Evolutionary conservation across 2,797 vertebrate genomes (phyloP).

Genomic region (Rhabdophis nuchalis): DNA sequence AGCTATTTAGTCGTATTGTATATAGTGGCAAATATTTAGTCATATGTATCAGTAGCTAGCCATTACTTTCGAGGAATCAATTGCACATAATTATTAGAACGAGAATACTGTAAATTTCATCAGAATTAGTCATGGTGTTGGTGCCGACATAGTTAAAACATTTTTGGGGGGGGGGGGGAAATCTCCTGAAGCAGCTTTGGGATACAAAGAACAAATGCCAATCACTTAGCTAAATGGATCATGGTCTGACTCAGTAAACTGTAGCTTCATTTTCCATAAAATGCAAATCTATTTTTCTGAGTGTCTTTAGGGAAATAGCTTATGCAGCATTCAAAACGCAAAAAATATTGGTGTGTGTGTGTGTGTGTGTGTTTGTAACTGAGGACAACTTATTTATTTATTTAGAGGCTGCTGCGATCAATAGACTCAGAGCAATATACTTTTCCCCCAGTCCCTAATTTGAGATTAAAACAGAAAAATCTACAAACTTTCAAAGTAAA

Average conservation of each 20-base stretch:
- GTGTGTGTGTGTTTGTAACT: conserved; percentile 33
- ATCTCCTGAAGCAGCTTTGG: not conserved
- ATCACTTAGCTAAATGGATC: not conserved
- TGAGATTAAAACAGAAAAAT: not conserved
- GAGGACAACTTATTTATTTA: not conserved
- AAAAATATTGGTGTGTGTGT: conserved; percentile 9
- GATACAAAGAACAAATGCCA: not conserved
- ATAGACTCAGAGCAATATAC: not conserved
- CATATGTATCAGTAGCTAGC: not conserved
- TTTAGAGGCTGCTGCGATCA: not conserved
- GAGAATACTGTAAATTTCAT: not conserved
- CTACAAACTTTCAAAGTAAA: not conserved
- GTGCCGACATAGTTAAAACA: not conserved
- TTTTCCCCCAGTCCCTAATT: not conserved
- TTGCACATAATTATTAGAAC: not conserved
- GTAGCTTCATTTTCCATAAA: not conserved
- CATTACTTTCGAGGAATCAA: not conserved
- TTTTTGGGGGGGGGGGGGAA: fast-evolving
- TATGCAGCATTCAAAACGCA: conserved; percentile 23
- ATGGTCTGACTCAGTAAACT: not conserved
- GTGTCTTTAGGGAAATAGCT: not conserved
- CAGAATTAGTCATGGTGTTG: not conserved
- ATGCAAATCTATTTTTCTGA: not conserved
- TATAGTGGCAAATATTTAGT: not conserved
- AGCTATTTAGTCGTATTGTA: not conserved